Base-by-base conservation (phyloP, 1,140 invertebrate genomes). In the Pissodes strobi region DNA sequence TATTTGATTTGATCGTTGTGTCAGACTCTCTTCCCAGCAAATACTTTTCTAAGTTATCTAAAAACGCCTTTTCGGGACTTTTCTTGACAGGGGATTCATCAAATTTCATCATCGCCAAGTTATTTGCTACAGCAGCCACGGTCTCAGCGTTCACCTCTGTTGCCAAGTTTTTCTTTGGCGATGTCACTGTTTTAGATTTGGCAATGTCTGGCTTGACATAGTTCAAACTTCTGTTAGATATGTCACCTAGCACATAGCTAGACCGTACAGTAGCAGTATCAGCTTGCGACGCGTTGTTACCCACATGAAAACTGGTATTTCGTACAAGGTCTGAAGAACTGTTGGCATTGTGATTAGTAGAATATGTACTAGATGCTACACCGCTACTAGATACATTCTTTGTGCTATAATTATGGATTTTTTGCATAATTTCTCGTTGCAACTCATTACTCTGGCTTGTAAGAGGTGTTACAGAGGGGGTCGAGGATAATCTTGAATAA, bases 1-100 rank as follows among this genome's bases (percentile, higher is more conserved):
- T 21, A 45, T 18, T 45, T 51, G 18, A 10, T 62, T 30, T 51
- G 27, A 2, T 37, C 12, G 48, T 10, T 30, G 3, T 1, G 27
- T 17, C 18, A 17, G 12, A 38, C 45, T 67, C 52, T 23, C 55
- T 69, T 2, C 43, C 48, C 23, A 64, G 17, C 13, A 72, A 52
- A 58, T 68, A 70, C 30, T 67, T 70, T 39, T 72, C 69, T 22
- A 72, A 38, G 15, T 72, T 64, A 10, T 51, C 52, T n/a, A 72
- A 46, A 41, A 72, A 72, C 22, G 67, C 58, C 22, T 46, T 59
- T n/a, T 58, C 60, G 8, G 18, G 19, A 17, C 38, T 45, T 4
- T 52, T 49, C 13, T 57, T 66, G 1, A 2, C 39, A 22, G 67
- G 57, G 17, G 58, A 25, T n/a, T 67, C 61, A 8, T 68, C 56